Conservation (phyloP, 2,113 vertebrate genomes). For the Microcebus ravelobensis region DNA sequence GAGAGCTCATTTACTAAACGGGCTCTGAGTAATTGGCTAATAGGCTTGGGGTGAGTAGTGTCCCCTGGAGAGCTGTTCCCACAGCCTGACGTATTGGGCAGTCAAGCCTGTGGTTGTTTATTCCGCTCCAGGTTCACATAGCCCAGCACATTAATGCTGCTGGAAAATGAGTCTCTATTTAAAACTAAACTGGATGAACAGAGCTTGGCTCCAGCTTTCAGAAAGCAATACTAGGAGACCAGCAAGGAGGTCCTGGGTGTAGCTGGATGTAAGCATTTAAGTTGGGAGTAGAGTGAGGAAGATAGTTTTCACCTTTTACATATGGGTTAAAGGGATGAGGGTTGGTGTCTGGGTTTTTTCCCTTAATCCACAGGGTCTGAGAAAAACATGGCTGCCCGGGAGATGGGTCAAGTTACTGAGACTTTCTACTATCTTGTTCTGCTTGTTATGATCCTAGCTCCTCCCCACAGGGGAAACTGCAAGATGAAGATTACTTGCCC, state of each 20-base stretch:
- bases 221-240: neutral
- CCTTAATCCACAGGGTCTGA: neutral
- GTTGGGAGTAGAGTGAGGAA: accelerated
- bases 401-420: neutral
- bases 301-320: neutral
- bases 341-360: neutral
- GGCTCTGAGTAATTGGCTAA: slow-evolving; percentile 71
- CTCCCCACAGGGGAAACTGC: neutral
- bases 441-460: accelerated
- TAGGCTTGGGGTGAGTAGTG: slow-evolving; percentile 59
- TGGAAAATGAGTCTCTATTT: neutral
- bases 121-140: neutral
- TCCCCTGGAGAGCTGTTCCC: slow-evolving; percentile 55
- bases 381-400: neutral
- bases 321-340: neutral
- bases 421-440: neutral
- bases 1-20: slow-evolving; percentile 73
- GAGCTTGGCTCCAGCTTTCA: neutral
- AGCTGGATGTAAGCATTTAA: neutral
- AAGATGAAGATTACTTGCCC: neutral
- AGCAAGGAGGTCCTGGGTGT: neutral
- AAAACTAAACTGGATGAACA: neutral
- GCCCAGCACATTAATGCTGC: neutral
- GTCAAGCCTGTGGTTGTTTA: slow-evolving; percentile 44
- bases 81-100: slow-evolving; percentile 26